Conservation (phyloP, 2,888 invertebrate genomes). For the Allolobophora icterica region DNA sequence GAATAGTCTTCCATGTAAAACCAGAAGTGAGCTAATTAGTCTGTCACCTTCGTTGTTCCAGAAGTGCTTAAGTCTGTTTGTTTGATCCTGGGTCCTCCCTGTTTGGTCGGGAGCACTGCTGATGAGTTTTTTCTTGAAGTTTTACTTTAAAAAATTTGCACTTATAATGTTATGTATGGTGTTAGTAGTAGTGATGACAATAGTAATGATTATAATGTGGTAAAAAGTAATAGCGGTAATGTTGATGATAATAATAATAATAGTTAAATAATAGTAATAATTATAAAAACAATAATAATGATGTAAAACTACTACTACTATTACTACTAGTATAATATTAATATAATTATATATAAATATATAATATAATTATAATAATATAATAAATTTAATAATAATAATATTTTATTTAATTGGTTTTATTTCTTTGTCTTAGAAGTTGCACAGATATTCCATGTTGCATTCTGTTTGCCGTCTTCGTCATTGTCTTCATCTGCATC, state of each 20-base stretch:
- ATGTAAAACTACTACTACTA: too few relatives aligned
- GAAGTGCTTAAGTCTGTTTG: too few relatives aligned
- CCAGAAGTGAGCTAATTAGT: too few relatives aligned
- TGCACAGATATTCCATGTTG: conserved; percentile 91
- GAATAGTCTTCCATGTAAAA: too few relatives aligned
- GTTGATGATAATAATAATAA: neutral
- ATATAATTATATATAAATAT: too few relatives aligned
- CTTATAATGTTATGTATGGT: neutral
- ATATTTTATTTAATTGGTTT: neutral
- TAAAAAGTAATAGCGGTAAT: neutral
- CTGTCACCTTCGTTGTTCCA: too few relatives aligned
- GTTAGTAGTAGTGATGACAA: neutral
- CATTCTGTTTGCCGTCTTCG: conserved; percentile 78
- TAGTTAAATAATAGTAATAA: neutral
- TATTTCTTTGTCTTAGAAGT: conserved; percentile 58
- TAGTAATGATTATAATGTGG: neutral
- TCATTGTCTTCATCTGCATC: conserved; percentile 80
- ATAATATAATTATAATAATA: neutral
- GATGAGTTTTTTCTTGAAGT: too few relatives aligned
- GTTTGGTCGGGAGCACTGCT: too few relatives aligned
- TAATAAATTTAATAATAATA: neutral
- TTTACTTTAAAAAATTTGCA: too few relatives aligned
- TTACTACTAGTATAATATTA: too few relatives aligned
- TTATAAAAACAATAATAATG: neutral
- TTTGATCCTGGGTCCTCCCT: too few relatives aligned